Percentiles rank a stretch among this genome's conserved stretches.
These are phyloP conservation scores for Nestor notabilis DNA, from an alignment of 2,113 vertebrate species.

Conservation along the genomic window DNA sequence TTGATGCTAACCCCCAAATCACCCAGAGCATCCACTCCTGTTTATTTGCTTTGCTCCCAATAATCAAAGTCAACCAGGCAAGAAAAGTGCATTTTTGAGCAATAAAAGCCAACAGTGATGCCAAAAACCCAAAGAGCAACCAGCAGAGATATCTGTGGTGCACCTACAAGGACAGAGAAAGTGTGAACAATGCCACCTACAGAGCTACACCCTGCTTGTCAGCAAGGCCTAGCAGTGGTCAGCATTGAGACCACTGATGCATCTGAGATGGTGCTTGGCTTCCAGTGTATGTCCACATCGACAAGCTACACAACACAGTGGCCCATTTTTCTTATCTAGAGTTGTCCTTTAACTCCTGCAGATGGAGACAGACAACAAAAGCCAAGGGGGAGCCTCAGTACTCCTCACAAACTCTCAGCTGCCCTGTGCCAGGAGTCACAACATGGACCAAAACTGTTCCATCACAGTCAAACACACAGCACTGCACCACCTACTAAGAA, in stretches of 20 bases:
- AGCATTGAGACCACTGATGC: neutral
- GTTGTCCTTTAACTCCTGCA: neutral
- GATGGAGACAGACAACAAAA: neutral
- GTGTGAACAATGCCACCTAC: neutral
- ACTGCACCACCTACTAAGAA: neutral
- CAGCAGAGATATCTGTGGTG: neutral
- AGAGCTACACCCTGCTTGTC: neutral
- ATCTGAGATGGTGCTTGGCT: accelerated
- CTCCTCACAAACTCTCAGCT: neutral
- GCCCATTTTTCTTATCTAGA: neutral
- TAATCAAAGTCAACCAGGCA: neutral
- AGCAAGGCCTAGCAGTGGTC: neutral
- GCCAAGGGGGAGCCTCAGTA: neutral
- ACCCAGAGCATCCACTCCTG: neutral
- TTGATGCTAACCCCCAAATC: neutral
- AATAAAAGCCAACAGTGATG: neutral
- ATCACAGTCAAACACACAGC: neutral
- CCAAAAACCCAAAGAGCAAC: neutral
- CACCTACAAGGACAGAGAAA: neutral
- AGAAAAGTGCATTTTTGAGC: neutral
- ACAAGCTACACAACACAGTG: accelerated
- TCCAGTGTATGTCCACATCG: accelerated
- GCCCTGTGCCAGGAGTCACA: neutral
- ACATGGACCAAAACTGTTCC: neutral
- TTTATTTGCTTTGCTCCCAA: neutral